Base-by-base conservation (phyloP, 2,888 invertebrate species). In the Ectropis crepuscularia region DNA sequence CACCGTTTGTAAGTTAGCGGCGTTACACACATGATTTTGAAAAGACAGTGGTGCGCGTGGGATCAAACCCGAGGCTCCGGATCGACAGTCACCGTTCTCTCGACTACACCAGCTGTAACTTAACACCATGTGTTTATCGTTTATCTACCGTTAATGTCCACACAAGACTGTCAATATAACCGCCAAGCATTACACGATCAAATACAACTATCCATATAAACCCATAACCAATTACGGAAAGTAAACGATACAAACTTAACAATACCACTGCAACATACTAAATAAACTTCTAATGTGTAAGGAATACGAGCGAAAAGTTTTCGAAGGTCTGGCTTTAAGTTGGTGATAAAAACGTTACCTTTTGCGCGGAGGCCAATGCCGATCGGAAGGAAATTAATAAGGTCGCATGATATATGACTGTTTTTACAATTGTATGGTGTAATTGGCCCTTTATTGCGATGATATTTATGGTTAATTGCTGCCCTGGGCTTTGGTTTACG, bases 371-470 rank as follows among this genome's bases (percentile, higher is more conserved):
- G 67, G 69, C 68, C 74, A 74, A 73, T 74, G 73, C 58, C 71
- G 61, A 67, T 69, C 76, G 76, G 76, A 74, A 76, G 76, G 74
- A 74, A 74, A 71, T 74, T 71, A 73, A 71, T 74, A 72, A 73
- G 74, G 74, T 67, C 73, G 53, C 57, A 37, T 57, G 45, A 60
- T 65, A 53, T 57, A 61, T 61, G 11, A 48, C 58, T 63, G 53
- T 54, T 57, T 49, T 55, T 53, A 46, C 37, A 51, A 55, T 55
- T 47, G 55, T 55, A 61, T 43, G 43, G 12, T 54, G 39, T 50
- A 54, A 43, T 54, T 61, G 53, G 59, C 46, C 57, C 57, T 48
- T 49, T 53, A 53, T 37, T 43, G 16, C 45, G 54, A 54, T 39
- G 39, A 28, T 16, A 55, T 55, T 38, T 55, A 28, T 49, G 2